These are phyloP conservation scores for Leucopsar rothschildi DNA, from an alignment of 2,113 vertebrate genomes.

Conservation along the genomic window DNA sequence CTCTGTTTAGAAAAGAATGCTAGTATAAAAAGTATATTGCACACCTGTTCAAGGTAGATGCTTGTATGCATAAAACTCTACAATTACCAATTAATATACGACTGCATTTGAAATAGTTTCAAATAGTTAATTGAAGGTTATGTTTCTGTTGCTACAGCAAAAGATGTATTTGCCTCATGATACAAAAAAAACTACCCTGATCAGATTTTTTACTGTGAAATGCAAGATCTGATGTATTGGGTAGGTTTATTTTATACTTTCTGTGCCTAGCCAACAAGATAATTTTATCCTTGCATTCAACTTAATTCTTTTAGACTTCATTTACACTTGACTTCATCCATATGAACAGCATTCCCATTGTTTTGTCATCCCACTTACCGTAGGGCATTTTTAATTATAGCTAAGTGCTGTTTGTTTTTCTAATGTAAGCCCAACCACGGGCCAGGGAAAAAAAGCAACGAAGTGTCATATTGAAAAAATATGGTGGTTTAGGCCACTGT, in stretches of 20 bases:
- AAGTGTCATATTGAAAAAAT: conserved; percentile 54
- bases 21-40: background rate
- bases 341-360: conserved; percentile 53
- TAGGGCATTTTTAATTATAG: conserved; percentile 59
- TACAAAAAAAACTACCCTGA: background rate
- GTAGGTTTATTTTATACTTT: conserved; percentile 18
- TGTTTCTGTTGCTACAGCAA: background rate
- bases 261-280: conserved; percentile 19
- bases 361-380: conserved; percentile 48
- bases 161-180: background rate
- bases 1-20: background rate
- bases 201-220: background rate
- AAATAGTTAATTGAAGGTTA: background rate
- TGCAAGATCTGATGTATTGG: background rate
- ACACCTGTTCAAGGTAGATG: background rate
- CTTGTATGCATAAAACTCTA: background rate
- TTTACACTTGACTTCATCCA: conserved; percentile 58
- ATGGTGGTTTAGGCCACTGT: conserved; percentile 32
- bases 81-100: background rate
- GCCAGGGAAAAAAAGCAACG: background rate
- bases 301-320: conserved; percentile 64
- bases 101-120: background rate
- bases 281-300: conserved; percentile 25
- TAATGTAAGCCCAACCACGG: conserved; percentile 14
- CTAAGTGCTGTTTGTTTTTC: conserved; percentile 59